phyloP scores from a whole-genome alignment of 2,888 invertebrate species.

The Nowickia ferox region DNA sequence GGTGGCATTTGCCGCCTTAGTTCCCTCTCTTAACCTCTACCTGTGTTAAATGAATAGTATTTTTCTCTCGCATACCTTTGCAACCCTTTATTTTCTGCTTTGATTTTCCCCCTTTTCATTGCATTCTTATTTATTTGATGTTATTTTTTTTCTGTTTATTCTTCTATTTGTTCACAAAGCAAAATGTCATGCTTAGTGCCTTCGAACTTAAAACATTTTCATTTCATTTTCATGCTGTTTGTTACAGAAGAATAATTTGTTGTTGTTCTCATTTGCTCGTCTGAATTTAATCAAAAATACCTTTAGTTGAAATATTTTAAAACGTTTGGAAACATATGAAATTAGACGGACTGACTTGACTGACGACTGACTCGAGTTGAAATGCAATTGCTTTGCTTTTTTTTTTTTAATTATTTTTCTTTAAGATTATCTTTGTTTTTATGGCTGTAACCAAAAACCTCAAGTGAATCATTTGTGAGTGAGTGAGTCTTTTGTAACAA shows the following conservation, averaged over 20 bases:
- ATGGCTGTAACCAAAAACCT: conserved; percentile 44
- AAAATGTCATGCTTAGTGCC: conserved; percentile 67
- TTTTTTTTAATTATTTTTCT: conserved; percentile 31
- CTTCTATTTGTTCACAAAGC: conserved; percentile 46
- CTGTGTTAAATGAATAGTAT: neutral
- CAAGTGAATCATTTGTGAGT: conserved; percentile 61
- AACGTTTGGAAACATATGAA: conserved; percentile 63
- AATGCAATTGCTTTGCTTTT: conserved; percentile 42
- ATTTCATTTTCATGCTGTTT: conserved; percentile 52
- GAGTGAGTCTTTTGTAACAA: conserved; percentile 40
- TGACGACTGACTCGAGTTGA: conserved; percentile 25
- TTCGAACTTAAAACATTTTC: conserved; percentile 64
- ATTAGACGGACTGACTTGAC: conserved; percentile 31
- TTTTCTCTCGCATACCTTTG: conserved; percentile 32
- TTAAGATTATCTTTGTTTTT: conserved; percentile 53
- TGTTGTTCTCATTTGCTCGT: conserved; percentile 24
- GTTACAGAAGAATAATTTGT: conserved; percentile 38
- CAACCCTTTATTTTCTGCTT: conserved; percentile 50
- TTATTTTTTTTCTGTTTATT: conserved; percentile 11
- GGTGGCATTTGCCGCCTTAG: neutral
- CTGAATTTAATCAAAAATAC: conserved; percentile 55
- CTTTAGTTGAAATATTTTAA: conserved; percentile 62
- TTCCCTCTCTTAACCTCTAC: neutral
- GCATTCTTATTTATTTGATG: conserved; percentile 41
- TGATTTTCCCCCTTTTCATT: conserved; percentile 56